Evolutionary conservation across 92 coral and sea anemone species (phyloP), one percentile per base, ranked within the genome.

Genomic region (Epizoanthus stellaris): DNA sequence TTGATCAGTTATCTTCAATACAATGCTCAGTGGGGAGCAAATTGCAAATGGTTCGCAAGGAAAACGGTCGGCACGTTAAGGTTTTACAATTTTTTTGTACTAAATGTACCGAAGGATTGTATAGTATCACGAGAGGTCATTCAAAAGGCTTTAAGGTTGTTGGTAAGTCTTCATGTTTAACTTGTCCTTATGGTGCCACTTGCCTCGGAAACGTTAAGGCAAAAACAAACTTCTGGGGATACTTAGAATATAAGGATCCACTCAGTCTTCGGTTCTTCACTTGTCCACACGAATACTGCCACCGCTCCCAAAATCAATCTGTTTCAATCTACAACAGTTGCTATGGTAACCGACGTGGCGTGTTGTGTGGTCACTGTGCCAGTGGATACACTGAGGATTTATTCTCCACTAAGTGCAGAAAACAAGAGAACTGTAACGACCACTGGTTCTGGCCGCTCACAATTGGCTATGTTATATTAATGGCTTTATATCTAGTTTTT

Each of bases 331-430:
- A 86, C 85, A 90, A 87, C 43, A 87, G 75, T 43, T 87, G 91
- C 42, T 54, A 79, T 40, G 93, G 91, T 4, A 83, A 71, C 61
- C 70, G 93, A 68, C 19, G 73, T 20, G 93, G 91, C 21, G 61
- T 58, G 6, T 79, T 87, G n/a, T 90, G 93, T 87, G 93, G 93
- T 34, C 43, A 70, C 39, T 90, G 93, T 63, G 54, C 59, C 1
- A 40, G 72, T 1, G 88, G 91, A 36, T 82, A 39, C 76, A 75
- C 88, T 17, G 91, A 87, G 58, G 88, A 34, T 3, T 42, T 90
- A 43, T 81, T 82, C 58, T 59, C 82, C 2, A 83, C 91, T 19
- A 25, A 85, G 20, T 90, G 93, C n/a, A 56, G 67, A 30, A 64
- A 68, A 13, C 57, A 53, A 21, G 65, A 82, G 16, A 17, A 77